Evolutionary conservation across 2,888 invertebrate genomes (phyloP).

Genomic region (Sepioteuthis lessoniana): DNA sequence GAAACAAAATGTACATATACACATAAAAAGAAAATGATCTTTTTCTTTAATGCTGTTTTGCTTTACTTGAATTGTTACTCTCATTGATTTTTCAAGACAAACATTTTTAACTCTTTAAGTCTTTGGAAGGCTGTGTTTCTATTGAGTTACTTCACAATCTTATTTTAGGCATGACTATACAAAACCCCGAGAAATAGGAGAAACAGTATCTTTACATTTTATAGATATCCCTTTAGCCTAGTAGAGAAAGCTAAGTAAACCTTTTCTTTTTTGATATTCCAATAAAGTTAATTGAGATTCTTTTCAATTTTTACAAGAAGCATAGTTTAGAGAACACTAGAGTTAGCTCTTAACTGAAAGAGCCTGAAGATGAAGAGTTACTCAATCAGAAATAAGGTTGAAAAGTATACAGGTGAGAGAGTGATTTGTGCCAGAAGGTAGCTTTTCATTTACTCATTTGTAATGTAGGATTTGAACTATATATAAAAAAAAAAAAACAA

Average conservation of each 20-base stretch:
- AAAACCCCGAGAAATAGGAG: neutral
- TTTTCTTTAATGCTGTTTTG: neutral
- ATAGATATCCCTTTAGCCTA: neutral
- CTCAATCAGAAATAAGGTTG: neutral
- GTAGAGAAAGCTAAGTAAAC: neutral
- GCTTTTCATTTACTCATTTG: neutral
- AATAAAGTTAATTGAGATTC: neutral
- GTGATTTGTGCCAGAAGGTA: neutral
- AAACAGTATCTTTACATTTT: neutral
- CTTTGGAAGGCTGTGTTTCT: neutral
- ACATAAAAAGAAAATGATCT: too few relatives aligned
- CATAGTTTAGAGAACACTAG: neutral
- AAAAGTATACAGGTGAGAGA: neutral
- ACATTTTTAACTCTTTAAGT: neutral
- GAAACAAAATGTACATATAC: neutral
- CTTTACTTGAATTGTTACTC: too few relatives aligned
- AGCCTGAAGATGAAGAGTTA: neutral
- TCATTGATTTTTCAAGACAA: neutral
- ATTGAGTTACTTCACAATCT: neutral
- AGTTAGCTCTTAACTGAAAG: neutral
- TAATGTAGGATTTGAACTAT: neutral
- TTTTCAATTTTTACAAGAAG: neutral
- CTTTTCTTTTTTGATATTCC: neutral
- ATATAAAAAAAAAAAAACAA: too few relatives aligned
- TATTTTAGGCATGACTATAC: neutral